Conservation (phyloP, 2,888 invertebrate genomes). For the Teleiodes luculella region DNA sequence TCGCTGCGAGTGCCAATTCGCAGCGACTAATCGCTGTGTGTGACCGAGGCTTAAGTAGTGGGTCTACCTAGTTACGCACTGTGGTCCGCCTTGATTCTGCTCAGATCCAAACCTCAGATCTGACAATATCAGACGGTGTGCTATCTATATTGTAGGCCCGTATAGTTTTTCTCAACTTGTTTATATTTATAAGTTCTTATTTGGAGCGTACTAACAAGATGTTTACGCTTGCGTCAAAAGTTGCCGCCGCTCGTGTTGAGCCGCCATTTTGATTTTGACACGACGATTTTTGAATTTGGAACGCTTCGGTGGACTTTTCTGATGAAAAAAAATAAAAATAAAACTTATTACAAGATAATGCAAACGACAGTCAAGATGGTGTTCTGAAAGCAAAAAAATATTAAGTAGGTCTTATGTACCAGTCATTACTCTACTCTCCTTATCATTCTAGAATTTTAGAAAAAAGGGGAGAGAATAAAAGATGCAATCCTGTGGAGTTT, state of each 20-base stretch:
- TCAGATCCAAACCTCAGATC: background rate
- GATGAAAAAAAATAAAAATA: conserved; percentile 32
- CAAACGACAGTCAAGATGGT: no score
- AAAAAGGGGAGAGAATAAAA: no score
- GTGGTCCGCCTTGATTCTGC: background rate
- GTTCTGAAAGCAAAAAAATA: no score
- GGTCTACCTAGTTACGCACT: no score
- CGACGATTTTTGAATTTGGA: conserved; percentile 5
- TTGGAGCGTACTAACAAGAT: conserved; percentile 73
- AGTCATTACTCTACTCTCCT: no score
- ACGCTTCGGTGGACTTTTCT: background rate
- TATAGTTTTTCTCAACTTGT: conserved; percentile 45
- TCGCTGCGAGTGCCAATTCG: no score
- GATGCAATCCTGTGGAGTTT: no score
- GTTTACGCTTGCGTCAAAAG: conserved; percentile 57
- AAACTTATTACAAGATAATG: no score
- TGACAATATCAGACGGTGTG: background rate
- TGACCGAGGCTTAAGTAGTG: no score
- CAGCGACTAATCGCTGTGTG: no score
- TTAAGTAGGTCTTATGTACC: no score
- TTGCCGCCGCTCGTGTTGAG: conserved; percentile 24
- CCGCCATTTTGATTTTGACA: conserved; percentile 36
- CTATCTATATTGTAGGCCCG: conserved; percentile 9
- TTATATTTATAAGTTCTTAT: conserved; percentile 73
- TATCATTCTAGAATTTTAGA: no score